Evolutionary conservation across 2,888 invertebrate species (phyloP).

Genomic region (Boloria euphrosyne): DNA sequence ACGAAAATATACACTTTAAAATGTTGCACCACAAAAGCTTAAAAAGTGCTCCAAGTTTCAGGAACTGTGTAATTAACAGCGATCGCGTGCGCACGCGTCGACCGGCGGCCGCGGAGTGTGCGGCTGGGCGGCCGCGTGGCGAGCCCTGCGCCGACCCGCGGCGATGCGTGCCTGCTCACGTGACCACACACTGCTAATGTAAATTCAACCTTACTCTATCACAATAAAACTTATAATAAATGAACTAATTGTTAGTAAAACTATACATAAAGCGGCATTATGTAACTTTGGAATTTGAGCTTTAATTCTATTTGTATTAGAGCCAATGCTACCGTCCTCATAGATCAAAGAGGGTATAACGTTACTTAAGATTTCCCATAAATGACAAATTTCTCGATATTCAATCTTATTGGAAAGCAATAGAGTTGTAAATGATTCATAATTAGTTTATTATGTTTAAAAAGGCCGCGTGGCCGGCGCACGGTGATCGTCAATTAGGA

Average conservation of each 20-base stretch:
- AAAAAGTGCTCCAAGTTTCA: constrained; percentile 23
- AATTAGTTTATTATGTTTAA: constrained; percentile 49
- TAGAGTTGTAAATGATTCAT: constrained; percentile 42
- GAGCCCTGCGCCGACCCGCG: constrained; percentile 50
- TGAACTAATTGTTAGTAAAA: constrained; percentile 12
- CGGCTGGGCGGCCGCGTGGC: constrained; percentile 59
- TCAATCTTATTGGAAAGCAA: neutral
- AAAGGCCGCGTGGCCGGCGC: constrained; percentile 72
- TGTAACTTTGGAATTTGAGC: constrained; percentile 32
- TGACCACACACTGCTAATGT: neutral
- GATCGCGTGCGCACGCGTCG: constrained; percentile 73
- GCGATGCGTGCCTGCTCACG: constrained; percentile 37
- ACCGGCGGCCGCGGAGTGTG: constrained; percentile 73
- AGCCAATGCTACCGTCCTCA: constrained; percentile 18
- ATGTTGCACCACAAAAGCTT: constrained; percentile 11
- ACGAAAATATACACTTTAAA: neutral
- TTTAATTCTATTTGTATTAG: constrained; percentile 32
- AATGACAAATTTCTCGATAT: constrained; percentile 6
- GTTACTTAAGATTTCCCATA: constrained; percentile 24
- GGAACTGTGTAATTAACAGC: constrained; percentile 43
- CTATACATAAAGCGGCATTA: neutral
- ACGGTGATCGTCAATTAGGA: constrained; percentile 75
- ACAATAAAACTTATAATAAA: constrained; percentile 28
- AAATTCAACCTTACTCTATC: constrained; percentile 43
- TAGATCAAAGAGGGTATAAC: constrained; percentile 42